Conservation (phyloP, 2,888 invertebrate genomes). For the Lypha dubia region DNA sequence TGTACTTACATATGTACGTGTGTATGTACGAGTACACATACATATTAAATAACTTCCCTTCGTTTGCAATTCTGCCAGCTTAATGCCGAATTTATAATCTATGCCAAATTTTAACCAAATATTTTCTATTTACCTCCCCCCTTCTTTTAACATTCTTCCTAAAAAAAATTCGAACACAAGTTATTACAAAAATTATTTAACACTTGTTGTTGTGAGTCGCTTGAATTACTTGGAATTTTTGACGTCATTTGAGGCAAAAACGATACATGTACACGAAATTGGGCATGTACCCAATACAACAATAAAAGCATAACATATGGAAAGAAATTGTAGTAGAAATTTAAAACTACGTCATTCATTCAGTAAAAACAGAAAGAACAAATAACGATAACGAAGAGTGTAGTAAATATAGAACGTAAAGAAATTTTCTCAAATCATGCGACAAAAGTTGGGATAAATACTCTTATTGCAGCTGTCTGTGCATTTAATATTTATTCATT, state of each 20-base stretch:
- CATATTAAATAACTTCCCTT: background rate
- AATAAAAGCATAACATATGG: slow-evolving; percentile 23
- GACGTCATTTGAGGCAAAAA: slow-evolving; percentile 56
- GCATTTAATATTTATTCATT: slow-evolving; percentile 4
- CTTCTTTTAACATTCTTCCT: background rate
- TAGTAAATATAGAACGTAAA: background rate
- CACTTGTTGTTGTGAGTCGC: slow-evolving; percentile 60
- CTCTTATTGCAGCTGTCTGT: background rate
- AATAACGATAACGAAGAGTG: background rate
- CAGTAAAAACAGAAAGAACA: slow-evolving; percentile 25
- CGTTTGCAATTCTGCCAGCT: slow-evolving; percentile 29
- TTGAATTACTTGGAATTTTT: slow-evolving; percentile 41
- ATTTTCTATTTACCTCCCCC: background rate
- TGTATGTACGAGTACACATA: background rate
- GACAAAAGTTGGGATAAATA: slow-evolving; percentile 40
- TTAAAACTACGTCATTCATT: slow-evolving; percentile 69
- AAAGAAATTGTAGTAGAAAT: slow-evolving; percentile 44
- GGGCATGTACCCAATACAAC: slow-evolving; percentile 34
- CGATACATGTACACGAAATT: background rate
- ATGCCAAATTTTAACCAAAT: background rate
- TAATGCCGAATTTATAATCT: background rate
- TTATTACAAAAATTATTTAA: background rate
- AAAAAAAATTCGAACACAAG: slow-evolving; percentile 15
- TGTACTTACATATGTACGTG: background rate
- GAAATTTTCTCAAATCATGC: slow-evolving; percentile 44